Conservation (phyloP, 2,888 invertebrate species). For the Strigamia maritima region DNA sequence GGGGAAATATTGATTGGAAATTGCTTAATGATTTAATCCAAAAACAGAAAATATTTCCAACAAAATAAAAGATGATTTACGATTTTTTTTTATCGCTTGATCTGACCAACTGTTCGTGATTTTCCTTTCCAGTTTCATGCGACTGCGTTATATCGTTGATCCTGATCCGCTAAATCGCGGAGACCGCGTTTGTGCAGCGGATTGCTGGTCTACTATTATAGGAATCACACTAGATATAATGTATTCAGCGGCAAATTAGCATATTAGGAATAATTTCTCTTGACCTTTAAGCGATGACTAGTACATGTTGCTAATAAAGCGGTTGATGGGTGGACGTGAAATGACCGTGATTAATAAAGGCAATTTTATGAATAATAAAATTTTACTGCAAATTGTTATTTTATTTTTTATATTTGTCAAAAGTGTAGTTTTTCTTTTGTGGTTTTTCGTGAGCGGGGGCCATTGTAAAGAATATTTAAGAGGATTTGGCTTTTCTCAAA, state of each 20-base stretch:
- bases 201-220: background rate
- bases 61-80: too few relatives aligned
- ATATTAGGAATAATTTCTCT: background rate
- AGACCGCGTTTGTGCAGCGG: too few relatives aligned
- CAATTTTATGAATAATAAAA: conserved; percentile 3
- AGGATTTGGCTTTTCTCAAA: conserved; percentile 7
- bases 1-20: too few relatives aligned
- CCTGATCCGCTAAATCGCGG: too few relatives aligned
- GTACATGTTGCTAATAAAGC: background rate
- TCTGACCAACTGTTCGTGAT: too few relatives aligned
- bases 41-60: too few relatives aligned
- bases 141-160: too few relatives aligned
- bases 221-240: background rate
- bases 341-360: background rate
- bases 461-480: background rate
- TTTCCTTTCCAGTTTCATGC: too few relatives aligned
- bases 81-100: too few relatives aligned
- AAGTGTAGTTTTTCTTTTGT: background rate
- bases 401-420: background rate
- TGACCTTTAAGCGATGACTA: background rate
- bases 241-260: background rate
- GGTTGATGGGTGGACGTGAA: background rate
- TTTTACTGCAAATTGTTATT: background rate
- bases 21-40: too few relatives aligned
- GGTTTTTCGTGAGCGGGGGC: background rate